These are phyloP conservation scores for Nerophis ophidion DNA, from an alignment of 2,113 vertebrate genomes.

Conservation along the genomic window DNA sequence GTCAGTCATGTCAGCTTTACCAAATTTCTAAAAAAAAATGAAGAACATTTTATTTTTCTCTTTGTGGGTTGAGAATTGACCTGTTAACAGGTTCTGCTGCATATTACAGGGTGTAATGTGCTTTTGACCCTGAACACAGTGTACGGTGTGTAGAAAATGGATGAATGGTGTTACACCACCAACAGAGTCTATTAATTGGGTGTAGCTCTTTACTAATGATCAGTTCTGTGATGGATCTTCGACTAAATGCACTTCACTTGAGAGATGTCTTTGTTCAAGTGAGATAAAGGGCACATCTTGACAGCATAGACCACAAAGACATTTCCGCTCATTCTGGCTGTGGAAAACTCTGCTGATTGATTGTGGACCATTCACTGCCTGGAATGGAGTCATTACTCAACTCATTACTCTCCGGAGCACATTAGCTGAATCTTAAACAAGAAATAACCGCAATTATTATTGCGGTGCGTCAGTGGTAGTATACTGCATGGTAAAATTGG, in stretches of 20 bases:
- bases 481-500: constrained; percentile 26
- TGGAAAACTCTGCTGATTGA: constrained; percentile 28
- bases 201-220: constrained; percentile 24
- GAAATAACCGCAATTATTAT: constrained; percentile 31
- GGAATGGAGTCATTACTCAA: constrained; percentile 29
- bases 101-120: neutral
- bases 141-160: neutral
- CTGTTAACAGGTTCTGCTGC: too few species aligned
- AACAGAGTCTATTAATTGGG: constrained; percentile 3
- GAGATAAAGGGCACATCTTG: constrained; percentile 13
- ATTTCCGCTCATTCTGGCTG: constrained; percentile 3
- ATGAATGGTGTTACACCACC: neutral
- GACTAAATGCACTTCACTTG: constrained; percentile 26
- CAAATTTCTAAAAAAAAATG: too few species aligned
- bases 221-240: constrained; percentile 11
- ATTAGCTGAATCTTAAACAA: constrained; percentile 40
- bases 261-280: constrained; percentile 26
- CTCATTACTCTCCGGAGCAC: constrained; percentile 46
- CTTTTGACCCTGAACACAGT: neutral
- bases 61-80: too few species aligned
- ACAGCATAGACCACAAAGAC: constrained; percentile 12
- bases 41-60: too few species aligned
- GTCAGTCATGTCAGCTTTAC: too few species aligned
- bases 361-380: constrained; percentile 24
- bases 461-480: constrained; percentile 42